phyloP scores from a whole-genome alignment of 2,797 vertebrate species.

The Mastacembelus armatus region DNA sequence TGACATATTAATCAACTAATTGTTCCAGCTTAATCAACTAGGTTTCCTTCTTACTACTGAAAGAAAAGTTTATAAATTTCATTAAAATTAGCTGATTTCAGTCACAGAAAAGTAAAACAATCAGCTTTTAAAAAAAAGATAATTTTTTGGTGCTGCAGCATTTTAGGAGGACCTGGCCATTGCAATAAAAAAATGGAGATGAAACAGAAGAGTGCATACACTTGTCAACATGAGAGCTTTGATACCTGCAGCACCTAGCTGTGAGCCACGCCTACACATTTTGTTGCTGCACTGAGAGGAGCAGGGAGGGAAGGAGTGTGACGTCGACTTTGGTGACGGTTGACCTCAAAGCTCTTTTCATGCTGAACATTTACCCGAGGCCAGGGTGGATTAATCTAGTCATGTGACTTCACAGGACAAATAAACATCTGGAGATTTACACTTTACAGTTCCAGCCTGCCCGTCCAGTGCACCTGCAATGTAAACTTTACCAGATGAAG shows the following conservation, averaged over 20 bases:
- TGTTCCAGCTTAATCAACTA: too few species aligned
- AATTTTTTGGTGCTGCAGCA: not conserved
- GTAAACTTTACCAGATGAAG: constrained; percentile 97
- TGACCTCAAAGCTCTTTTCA: constrained; percentile 68
- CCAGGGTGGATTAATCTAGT: constrained; percentile 82
- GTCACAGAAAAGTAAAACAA: too few species aligned
- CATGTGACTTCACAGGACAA: constrained; percentile 88
- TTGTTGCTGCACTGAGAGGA: constrained; percentile 69
- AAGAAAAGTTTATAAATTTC: not conserved
- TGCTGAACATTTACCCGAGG: constrained; percentile 84
- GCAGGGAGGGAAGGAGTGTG: constrained; percentile 3
- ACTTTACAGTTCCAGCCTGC: constrained; percentile 89
- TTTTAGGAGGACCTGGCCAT: not conserved
- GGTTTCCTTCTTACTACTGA: too few species aligned
- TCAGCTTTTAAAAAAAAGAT: not conserved
- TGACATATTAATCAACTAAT: too few species aligned
- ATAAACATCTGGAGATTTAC: constrained; percentile 95
- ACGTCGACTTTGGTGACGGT: constrained; percentile 24
- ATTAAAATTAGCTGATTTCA: not conserved
- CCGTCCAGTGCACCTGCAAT: constrained; percentile 90
- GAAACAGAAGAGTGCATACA: not conserved
- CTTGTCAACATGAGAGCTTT: constrained; percentile 4
- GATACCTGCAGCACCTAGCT: constrained; percentile 41
- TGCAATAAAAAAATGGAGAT: not conserved
- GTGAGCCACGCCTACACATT: constrained; percentile 78